Evolutionary conservation across 2,888 invertebrate species (phyloP), one percentile per base, ranked within the genome.

Genomic region (Lathronympha strigana): DNA sequence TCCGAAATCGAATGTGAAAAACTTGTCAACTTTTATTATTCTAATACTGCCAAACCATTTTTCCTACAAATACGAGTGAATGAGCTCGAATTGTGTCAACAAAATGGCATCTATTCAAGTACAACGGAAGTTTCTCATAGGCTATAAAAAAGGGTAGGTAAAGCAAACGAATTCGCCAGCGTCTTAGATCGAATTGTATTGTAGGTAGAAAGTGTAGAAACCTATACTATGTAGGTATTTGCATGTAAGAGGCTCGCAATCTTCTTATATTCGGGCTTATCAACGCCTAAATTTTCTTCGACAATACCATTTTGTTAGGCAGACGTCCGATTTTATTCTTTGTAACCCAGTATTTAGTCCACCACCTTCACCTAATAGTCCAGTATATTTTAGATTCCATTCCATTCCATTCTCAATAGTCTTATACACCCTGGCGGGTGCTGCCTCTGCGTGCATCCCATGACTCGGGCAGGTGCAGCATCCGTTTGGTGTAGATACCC

Each of bases 121-220:
- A 63, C 57, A 47, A 61, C 31, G 47, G 47, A 63, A 64, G 64
- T 64, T 79, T 78, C 78, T 77, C 75, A 77, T 77, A 75, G 76
- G 73, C 82, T 76, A 82, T 83, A 84, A 84, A 86, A 86, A 80
- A 83, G 84, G 82, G 79, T 73, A 74, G 82, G 79, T 73, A 74
- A 76, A 72, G 73, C 76, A 76, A 80, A 83, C 76, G 80, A 81
- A 82, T 83, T 81, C 74, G 51, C 63, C 67, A 79, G 77, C 81
- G 79, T 75, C 78, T 77, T 71, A 76, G 80, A 86, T 84, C 81
- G 81, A 81, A 85, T 83, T 78, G 83, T 82, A 43, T n/a, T n/a
- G n/a, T n/a, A n/a, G n/a, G n/a, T n/a, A n/a, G n/a, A n/a, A n/a
- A n/a, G n/a, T n/a, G n/a, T n/a, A n/a, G n/a, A n/a, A n/a, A 68